Evolutionary conservation across 2,113 vertebrate species (phyloP).

Genomic region (Saccopteryx leptura): DNA sequence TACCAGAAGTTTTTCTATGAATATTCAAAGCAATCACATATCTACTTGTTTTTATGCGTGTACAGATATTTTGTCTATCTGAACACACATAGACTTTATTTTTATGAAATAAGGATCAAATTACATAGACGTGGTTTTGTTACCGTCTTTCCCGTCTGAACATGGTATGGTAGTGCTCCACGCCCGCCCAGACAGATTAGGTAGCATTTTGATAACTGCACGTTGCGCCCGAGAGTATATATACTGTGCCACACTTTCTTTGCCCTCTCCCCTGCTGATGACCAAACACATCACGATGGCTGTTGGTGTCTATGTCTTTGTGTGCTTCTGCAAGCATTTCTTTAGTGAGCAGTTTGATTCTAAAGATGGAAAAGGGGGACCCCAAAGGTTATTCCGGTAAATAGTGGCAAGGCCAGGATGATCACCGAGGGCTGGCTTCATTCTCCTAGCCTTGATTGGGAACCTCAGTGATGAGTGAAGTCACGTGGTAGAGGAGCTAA

Average conservation of each 20-base stretch:
- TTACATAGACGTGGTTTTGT: not conserved
- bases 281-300: not conserved
- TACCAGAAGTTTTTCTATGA: slow-evolving; percentile 46
- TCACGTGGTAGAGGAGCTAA: not conserved
- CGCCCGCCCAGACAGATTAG: not conserved
- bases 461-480: not conserved
- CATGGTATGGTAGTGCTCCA: not conserved
- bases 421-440: not conserved
- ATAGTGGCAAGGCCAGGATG: not conserved
- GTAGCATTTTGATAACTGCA: not conserved
- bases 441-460: not conserved
- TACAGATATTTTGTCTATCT: not conserved
- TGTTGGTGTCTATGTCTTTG: not conserved
- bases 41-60: not conserved
- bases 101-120: slow-evolving; percentile 35
- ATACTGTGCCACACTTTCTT: not conserved
- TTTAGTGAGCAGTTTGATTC: not conserved
- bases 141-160: not conserved
- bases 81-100: not conserved
- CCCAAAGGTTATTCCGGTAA: not conserved
- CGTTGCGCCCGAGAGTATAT: not conserved
- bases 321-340: not conserved
- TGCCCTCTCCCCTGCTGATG: not conserved
- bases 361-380: not conserved
- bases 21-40: slow-evolving; percentile 35